A percentile compares a stretch with the other conserved stretches of the same genome.
Conservation (phyloP, 2,888 invertebrate species). For the Patella depressa region DNA sequence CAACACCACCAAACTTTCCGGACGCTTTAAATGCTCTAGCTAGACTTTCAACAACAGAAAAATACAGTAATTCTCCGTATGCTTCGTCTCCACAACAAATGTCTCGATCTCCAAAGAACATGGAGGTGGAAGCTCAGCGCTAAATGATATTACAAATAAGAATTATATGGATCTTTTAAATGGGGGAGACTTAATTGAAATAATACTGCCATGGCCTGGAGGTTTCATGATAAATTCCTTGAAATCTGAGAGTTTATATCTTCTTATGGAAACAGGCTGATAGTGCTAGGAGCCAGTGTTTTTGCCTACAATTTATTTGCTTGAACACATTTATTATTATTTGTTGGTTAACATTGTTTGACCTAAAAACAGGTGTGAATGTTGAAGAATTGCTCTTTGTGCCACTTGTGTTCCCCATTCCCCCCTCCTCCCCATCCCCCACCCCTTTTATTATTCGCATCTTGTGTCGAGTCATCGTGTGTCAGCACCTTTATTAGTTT, state of each 20-base stretch:
- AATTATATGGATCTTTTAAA: background rate
- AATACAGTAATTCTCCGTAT: slow-evolving; percentile 61
- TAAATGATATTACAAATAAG: slow-evolving; percentile 35
- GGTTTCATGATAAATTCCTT: background rate
- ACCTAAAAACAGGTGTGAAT: background rate
- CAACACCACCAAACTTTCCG: slow-evolving; percentile 94
- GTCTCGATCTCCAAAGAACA: slow-evolving; percentile 62
- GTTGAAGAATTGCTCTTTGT: background rate
- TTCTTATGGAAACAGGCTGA: too few species aligned
- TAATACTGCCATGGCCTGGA: background rate
- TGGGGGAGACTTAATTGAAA: slow-evolving; percentile 81
- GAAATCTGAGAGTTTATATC: too few species aligned
- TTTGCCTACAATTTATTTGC: slow-evolving; percentile 5
- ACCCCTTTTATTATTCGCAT: too few species aligned
- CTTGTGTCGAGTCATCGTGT: too few species aligned
- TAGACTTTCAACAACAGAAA: slow-evolving; percentile 83
- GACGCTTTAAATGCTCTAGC: slow-evolving; percentile 91
- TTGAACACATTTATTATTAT: background rate
- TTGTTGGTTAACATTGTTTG: too few species aligned
- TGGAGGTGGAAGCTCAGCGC: slow-evolving; percentile 62
- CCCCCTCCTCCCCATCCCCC: background rate
- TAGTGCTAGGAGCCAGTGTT: slow-evolving; percentile 9
- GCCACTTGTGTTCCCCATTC: slow-evolving; percentile 5
- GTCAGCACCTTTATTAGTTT: too few species aligned
- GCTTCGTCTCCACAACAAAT: slow-evolving; percentile 56